phyloP scores from a whole-genome alignment of 2,888 invertebrate genomes.

The Conchocele bisecta region DNA sequence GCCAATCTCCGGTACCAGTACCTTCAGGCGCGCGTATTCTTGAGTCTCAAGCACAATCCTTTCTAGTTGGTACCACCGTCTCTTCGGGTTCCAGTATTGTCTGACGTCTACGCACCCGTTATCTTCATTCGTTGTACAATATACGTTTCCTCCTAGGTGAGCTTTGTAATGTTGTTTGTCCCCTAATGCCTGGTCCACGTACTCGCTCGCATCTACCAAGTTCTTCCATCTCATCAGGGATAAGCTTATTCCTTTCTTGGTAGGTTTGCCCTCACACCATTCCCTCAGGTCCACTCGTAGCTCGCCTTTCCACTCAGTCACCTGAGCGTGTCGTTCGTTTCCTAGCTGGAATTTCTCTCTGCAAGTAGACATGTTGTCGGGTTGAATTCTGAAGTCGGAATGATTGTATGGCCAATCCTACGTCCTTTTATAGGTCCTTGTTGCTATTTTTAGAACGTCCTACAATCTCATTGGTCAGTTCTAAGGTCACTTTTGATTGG shows the following conservation, averaged over 20 bases:
- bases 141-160: constrained; percentile 29
- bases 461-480: too few species aligned
- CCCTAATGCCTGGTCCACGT: constrained; percentile 1
- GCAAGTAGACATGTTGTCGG: background rate
- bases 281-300: constrained; percentile 33
- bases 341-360: constrained; percentile 1
- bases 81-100: constrained; percentile 42
- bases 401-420: background rate
- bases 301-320: constrained; percentile 21
- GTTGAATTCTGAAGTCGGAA: background rate
- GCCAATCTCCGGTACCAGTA: constrained; percentile 14
- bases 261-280: constrained; percentile 20
- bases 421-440: background rate
- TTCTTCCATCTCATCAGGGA: constrained; percentile 25
- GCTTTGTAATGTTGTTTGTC: background rate
- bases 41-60: constrained; percentile 17
- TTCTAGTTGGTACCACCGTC: too few species aligned
- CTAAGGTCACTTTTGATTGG: background rate
- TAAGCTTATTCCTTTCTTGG: constrained; percentile 35
- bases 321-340: constrained; percentile 26
- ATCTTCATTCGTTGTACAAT: constrained; percentile 4
- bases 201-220: constrained; percentile 1
- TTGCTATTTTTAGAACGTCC: too few species aligned
- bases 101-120: constrained; percentile 32
- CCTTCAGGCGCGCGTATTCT: constrained; percentile 23